Conservation (phyloP, 2,888 invertebrate species). For the Temnothorax rugatulus region DNA sequence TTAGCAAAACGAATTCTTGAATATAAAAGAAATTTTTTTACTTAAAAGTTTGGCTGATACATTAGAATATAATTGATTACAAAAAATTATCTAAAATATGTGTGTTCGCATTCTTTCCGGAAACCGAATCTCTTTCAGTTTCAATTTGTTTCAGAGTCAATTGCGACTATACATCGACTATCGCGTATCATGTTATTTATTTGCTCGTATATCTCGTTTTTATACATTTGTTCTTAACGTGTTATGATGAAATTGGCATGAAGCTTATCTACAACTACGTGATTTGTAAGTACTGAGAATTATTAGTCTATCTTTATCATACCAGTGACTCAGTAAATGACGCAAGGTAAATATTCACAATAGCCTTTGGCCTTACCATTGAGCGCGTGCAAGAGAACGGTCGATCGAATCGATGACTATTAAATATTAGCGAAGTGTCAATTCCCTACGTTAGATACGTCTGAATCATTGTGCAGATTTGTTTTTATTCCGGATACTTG, state of each 20-base stretch:
- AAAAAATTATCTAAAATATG: background rate
- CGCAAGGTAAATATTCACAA: conserved; percentile 32
- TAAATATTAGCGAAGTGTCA: conserved; percentile 73
- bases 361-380: background rate
- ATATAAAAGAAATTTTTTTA: background rate
- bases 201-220: background rate
- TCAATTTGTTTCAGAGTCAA: background rate
- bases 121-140: background rate
- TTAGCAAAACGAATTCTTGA: background rate
- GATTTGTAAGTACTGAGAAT: conserved; percentile 20
- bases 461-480: background rate
- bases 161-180: background rate
- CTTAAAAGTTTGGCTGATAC: background rate
- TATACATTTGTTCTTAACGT: background rate
- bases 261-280: conserved; percentile 1
- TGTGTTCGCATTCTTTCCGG: background rate
- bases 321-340: conserved; percentile 35
- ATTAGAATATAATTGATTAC: background rate
- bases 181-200: background rate
- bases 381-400: background rate
- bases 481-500: conserved; percentile 5
- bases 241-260: background rate
- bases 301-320: background rate
- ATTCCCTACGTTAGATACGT: conserved; percentile 2
- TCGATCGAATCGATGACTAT: conserved; percentile 68